Evolutionary conservation across 1,140 invertebrate genomes (phyloP), one percentile per base, ranked within the genome.

Genomic region (Apis dorsata): DNA sequence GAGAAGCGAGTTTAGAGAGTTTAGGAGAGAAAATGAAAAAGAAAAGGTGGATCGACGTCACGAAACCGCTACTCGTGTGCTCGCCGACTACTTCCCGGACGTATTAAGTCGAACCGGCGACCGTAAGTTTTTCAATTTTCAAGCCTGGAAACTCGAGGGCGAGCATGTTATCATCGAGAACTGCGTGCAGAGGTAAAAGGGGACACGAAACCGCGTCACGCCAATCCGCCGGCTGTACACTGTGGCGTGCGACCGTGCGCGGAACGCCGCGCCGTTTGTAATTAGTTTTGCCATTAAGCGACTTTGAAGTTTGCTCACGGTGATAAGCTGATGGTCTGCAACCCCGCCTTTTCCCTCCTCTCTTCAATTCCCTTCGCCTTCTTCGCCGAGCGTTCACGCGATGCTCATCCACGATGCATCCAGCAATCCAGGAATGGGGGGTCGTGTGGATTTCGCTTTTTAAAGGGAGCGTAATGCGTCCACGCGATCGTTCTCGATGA

Each of bases 251-350:
- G 71, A 84, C 60, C 71, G 87, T 75, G 68, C 74, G 69, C 69
- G 55, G 70, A 87, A 89, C 91, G 86, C 84, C 66, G 85, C 91
- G 86, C 84, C 66, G 85, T 86, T 86, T 86, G 84, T 92, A 91
- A 92, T 92, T 92, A 92, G 90, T 90, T 87, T 87, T 83, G 86
- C 89, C 86, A 88, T 91, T 90, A 92, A 90, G 91, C 84, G 86
- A 90, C 90, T 91, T 89, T 73, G 87, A 91, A 91, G 88, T 90
- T 91, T 89, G 75, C 77, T 75, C 71, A 44, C 57, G 70, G 66
- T 85, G 91, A 92, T 92, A 91, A 92, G 86, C 81, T 69, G 69
- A 34, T 65, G 57, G 15, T 51, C 51, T 17, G 62, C 79, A 24
- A 57, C 24, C 71, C 21, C 74, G 71, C 78, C 73, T 68, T 68